These are phyloP conservation scores for Cladorhizidae sp. DNA, from an alignment of 37 sponge, comb jelly and placozoan species.

Conservation along the genomic window DNA sequence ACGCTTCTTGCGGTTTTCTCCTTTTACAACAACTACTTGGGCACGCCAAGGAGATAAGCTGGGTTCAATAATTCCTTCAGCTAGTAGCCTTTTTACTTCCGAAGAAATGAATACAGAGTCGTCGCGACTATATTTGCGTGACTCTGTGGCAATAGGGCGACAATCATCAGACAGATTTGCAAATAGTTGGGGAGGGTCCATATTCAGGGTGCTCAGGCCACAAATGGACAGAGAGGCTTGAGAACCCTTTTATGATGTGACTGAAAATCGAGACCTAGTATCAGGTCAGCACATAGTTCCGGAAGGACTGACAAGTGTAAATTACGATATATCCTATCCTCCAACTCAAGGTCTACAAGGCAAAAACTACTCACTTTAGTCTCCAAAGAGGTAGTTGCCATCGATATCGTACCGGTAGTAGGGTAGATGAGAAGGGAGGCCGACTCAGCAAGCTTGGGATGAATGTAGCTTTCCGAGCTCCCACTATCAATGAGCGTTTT, in stretches of 20 bases:
- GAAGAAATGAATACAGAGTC: not conserved
- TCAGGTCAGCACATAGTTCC: not conserved
- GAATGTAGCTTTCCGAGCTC: slow-evolving; percentile 4
- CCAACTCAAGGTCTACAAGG: not conserved
- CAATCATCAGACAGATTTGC: slow-evolving; percentile 3
- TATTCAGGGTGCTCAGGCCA: slow-evolving; percentile 1
- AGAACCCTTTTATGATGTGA: not conserved
- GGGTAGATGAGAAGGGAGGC: not conserved
- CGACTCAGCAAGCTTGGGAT: not conserved
- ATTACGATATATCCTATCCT: not conserved
- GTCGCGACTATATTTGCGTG: not conserved
- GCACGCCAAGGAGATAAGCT: slow-evolving; percentile 9
- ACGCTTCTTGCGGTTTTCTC: slow-evolving; percentile 4
- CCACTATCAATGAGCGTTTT: not conserved
- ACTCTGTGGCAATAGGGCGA: slow-evolving; percentile 7
- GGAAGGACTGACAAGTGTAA: not conserved
- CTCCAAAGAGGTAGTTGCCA: not conserved
- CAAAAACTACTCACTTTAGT: not conserved
- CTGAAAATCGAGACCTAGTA: slow-evolving; percentile 13
- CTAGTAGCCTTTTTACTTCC: not conserved
- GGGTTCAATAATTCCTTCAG: slow-evolving; percentile 8
- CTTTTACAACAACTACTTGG: not conserved
- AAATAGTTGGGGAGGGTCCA: slow-evolving; percentile 8
- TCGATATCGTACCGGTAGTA: not conserved
- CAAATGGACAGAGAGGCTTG: not conserved